Percentiles rank a stretch among this genome's conserved stretches.
phyloP scores from a whole-genome alignment of 35 echinoderm and acorn worm species.

The Diadema setosum region DNA sequence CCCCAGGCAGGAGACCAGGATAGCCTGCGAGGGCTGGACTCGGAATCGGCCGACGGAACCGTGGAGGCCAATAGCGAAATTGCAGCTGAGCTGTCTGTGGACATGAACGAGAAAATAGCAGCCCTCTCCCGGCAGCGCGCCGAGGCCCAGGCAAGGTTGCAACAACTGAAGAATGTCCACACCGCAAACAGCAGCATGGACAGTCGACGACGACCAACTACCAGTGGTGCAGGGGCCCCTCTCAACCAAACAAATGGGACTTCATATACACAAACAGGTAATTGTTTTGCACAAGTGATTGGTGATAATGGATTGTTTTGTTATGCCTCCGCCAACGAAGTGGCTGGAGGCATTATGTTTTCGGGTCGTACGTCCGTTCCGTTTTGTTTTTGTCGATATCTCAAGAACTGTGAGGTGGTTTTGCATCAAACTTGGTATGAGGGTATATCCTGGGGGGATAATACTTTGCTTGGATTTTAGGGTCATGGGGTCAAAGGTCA shows the following conservation, averaged over 20 bases:
- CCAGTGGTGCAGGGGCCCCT: neutral
- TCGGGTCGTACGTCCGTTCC: no score
- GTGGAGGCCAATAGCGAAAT: neutral
- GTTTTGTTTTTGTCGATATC: no score
- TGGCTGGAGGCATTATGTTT: no score
- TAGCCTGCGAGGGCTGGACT: neutral
- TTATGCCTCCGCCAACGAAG: no score
- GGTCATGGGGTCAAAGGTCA: no score
- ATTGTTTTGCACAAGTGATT: no score
- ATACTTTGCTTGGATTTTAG: no score
- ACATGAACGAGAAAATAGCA: slow-evolving; percentile 7
- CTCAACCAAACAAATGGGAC: neutral
- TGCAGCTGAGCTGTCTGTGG: neutral
- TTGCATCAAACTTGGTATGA: no score
- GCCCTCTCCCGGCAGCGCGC: neutral
- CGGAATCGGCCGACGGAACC: neutral
- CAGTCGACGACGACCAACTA: neutral
- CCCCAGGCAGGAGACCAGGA: neutral
- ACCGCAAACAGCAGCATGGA: neutral
- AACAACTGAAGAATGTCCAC: neutral
- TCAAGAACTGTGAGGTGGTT: no score
- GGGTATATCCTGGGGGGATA: no score
- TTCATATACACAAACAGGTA: no score
- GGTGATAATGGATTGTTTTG: no score
- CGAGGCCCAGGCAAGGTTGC: neutral